Evolutionary conservation across 2,888 invertebrate genomes (phyloP), one percentile per base, ranked within the genome.

Genomic region (Isoperla grammatica): DNA sequence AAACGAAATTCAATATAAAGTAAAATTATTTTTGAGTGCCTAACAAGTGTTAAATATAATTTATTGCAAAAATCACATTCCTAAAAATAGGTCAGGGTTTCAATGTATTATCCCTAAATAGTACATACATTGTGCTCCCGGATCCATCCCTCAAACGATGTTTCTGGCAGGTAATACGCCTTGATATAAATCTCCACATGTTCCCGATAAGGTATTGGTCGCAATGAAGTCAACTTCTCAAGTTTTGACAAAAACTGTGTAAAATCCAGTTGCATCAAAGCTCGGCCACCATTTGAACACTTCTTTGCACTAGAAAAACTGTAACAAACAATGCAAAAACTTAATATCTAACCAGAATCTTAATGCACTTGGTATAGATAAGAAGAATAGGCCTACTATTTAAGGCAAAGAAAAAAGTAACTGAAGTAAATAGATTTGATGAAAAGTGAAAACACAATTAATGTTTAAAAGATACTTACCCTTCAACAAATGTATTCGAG

Each of bases 221-320:
- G 86, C 6, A 94, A 72, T 1, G 84, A 83, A 0, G 94, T 88
- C 57, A 96, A 84, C 69, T 88, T 86, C 74, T 97, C 95, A 56
- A 94, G 79, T 72, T 96, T 95, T 19, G 91, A 86, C 66, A 95
- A 83, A 63, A 97, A 85, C 72, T 98, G 97, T 6, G 95, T 91
- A 70, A 95, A 97, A 78, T 99, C 99, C 19, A 99, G 78, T 71
- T 97, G 97, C 98, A 99, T 99, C 9, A 99, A 75, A 0, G 95
- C 98, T 40, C 99, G 78, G 0, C 99, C 99, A 20, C 95, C 97
- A 67, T 95, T 94, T 0, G 95, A 90, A 75, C 99, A 99, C 72
- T 94, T 95, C 63, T 89, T 92, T 0, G 92, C 90, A 69, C 86
- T 88, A 0, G 94, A 87, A 76, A 90, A 95, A 29, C 90, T 80